phyloP scores from a whole-genome alignment of 2,797 vertebrate species.

The Acrocephalus scirpaceus region DNA sequence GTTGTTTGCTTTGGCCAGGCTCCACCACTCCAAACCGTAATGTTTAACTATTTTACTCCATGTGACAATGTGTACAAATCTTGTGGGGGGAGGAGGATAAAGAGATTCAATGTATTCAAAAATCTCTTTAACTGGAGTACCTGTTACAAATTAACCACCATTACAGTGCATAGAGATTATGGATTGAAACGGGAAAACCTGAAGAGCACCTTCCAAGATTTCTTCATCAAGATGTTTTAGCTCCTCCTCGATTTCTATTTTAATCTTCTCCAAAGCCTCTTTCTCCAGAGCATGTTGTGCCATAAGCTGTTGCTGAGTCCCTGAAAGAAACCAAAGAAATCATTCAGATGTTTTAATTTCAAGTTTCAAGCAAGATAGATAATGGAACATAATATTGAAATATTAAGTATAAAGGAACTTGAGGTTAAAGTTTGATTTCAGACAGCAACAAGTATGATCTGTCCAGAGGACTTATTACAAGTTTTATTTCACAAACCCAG shows the following conservation, averaged over 20 bases:
- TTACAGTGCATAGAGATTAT: background rate
- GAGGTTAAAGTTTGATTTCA: background rate
- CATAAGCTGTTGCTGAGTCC: constrained; percentile 50
- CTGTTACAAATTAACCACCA: constrained; percentile 45
- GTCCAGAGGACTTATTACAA: background rate
- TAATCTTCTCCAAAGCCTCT: constrained; percentile 79
- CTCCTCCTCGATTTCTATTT: constrained; percentile 88
- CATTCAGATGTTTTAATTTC: background rate
- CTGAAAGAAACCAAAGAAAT: constrained; percentile 64
- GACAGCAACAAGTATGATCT: background rate
- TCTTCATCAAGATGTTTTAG: constrained; percentile 88
- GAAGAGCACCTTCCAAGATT: constrained; percentile 82
- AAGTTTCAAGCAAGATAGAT: background rate
- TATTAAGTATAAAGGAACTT: background rate
- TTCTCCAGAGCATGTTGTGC: constrained; percentile 62
- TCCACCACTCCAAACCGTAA: background rate
- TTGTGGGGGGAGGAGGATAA: background rate
- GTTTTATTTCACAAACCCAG: background rate
- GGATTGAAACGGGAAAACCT: background rate
- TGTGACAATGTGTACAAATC: background rate
- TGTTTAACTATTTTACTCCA: background rate
- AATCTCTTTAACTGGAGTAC: background rate
- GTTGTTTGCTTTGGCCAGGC: constrained; percentile 29
- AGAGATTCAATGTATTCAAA: background rate
- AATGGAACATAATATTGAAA: background rate